These are phyloP conservation scores for Mystacides longicornis DNA, from an alignment of 2,888 invertebrate genomes.

Conservation along the genomic window DNA sequence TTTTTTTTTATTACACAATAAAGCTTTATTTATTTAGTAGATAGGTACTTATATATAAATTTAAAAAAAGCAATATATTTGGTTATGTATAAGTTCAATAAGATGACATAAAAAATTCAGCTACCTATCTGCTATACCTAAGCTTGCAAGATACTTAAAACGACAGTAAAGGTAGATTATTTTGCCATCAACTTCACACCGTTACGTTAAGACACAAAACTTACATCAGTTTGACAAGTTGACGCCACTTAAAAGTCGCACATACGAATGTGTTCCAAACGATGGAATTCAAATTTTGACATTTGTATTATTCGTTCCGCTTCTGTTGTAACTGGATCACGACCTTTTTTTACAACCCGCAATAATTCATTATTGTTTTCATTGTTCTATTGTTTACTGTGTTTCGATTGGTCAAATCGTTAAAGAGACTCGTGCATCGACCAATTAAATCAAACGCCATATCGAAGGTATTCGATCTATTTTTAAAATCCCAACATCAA, in stretches of 20 bases:
- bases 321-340: slow-evolving; percentile 1
- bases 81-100: too few relatives aligned
- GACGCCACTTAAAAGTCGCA: not conserved
- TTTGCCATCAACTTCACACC: too few relatives aligned
- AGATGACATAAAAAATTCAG: too few relatives aligned
- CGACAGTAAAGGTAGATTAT: too few relatives aligned
- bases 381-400: not conserved
- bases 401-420: not conserved
- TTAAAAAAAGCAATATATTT: too few relatives aligned
- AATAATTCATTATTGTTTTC: not conserved
- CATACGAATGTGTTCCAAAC: not conserved
- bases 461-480: not conserved
- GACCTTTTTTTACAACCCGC: not conserved
- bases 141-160: too few relatives aligned
- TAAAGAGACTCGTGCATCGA: not conserved
- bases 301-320: slow-evolving; percentile 1
- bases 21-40: too few relatives aligned
- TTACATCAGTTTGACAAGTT: too few relatives aligned
- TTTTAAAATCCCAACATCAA: not conserved
- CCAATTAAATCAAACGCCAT: not conserved
- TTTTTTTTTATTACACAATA: too few relatives aligned
- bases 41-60: too few relatives aligned
- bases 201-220: too few relatives aligned
- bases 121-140: too few relatives aligned
- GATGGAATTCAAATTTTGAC: slow-evolving; percentile 2